Conservation (phyloP, 1,140 invertebrate genomes). For the Meloidogyne floridensis region DNA sequence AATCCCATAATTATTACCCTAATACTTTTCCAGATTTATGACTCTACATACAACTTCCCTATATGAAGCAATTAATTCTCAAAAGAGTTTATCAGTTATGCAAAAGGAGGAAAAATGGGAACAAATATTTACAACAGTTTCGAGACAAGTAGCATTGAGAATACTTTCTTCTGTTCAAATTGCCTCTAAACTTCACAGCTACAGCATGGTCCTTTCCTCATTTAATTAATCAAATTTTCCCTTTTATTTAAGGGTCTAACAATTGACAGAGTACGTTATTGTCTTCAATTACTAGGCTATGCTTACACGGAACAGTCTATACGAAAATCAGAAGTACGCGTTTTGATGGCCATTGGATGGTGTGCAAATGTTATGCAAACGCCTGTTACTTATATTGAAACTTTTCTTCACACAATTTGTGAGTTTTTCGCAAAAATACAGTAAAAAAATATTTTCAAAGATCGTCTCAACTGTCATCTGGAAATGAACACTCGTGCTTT, state of each 20-base stretch:
- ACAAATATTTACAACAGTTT: slow-evolving; percentile 37
- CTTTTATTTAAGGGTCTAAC: slow-evolving; percentile 23
- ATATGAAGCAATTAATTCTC: slow-evolving; percentile 15
- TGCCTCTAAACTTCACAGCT: slow-evolving; percentile 36
- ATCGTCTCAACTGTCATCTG: slow-evolving; percentile 2
- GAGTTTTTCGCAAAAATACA: no score
- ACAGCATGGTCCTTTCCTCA: background rate
- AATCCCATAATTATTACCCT: no score
- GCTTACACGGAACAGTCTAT: slow-evolving; percentile 41
- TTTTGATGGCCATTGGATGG: slow-evolving; percentile 37
- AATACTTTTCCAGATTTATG: slow-evolving; percentile 33
- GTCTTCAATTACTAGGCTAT: slow-evolving; percentile 38
- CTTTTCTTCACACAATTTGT: slow-evolving; percentile 36
- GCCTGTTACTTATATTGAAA: slow-evolving; percentile 39
- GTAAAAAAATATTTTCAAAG: background rate
- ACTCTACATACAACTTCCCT: slow-evolving; percentile 18
- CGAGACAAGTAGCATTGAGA: slow-evolving; percentile 35
- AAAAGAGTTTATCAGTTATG: slow-evolving; percentile 2
- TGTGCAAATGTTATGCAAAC: slow-evolving; percentile 29
- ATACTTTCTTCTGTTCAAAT: slow-evolving; percentile 39
- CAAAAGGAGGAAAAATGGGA: slow-evolving; percentile 37
- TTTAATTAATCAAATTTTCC: background rate
- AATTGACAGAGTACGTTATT: slow-evolving; percentile 29
- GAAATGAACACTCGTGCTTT: slow-evolving; percentile 27
- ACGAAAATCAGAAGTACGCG: slow-evolving; percentile 38